Evolutionary conservation across 2,797 vertebrate genomes (phyloP), one percentile per base, ranked within the genome.

Genomic region (Cryptoblepharus egeriae): DNA sequence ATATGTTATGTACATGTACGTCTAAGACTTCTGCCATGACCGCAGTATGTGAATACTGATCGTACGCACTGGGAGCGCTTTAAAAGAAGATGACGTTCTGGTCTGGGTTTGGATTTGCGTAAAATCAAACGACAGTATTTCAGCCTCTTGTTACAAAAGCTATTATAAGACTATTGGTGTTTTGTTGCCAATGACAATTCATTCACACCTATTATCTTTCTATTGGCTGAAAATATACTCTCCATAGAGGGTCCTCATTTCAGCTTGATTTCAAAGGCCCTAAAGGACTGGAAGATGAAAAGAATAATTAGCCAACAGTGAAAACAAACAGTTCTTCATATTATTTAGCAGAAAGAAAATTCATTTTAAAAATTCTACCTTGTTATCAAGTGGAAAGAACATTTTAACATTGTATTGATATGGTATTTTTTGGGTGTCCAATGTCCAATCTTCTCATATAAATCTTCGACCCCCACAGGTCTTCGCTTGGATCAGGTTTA

Each of bases 161-260:
- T 74, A 67, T 81, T 74, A 55, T 57, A 74, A 67, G 71, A 65
- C 61, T 28, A 58, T 28, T 75, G 26, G 45, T 42, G 55, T 57
- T 74, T 57, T 81, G 79, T 81, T 74, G 71, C 79, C 61, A 81
- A 24, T 74, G 79, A 42, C 79, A 67, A 81, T 81, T 72, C 61
- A 73, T 73, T 80, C 42, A 73, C 79, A 80, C 79, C 79, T 80
- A 73, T 80, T 73, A 80, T 73, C 61, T 64, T 73, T 80, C 70
- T 73, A 73, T 65, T 55, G 70, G 69, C 32, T 74, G 42, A 65
- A 73, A 80, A 73, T 80, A 73, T 73, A 45, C 61, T 80, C 58
- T 73, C 70, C 45, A 28, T 35, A 52, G 70, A 65, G 69, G 10
- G 42, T 37, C 69, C 68, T 80, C 30, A 28, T 35, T 80, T 52